Evolutionary conservation across 1,140 invertebrate species (phyloP), one percentile per base, ranked within the genome.

Genomic region (Caerostris darwini): DNA sequence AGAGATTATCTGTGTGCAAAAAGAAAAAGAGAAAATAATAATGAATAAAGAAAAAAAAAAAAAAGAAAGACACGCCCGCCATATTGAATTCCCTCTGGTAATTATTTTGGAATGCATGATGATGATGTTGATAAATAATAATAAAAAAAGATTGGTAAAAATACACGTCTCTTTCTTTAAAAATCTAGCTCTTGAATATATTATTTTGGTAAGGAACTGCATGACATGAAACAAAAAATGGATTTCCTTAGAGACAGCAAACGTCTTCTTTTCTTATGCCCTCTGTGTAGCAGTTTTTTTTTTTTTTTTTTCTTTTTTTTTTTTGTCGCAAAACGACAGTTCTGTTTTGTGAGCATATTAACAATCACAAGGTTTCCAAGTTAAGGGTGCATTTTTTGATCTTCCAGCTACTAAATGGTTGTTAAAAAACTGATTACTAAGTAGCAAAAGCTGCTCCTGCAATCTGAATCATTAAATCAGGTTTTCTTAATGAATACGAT

Each of bases 91-190:
- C 89, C 71, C 89, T 56, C 8, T 59, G 89, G 89, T 90, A 90
- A 90, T 90, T 90, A 90, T 90, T 90, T 90, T 54, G n/a, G 67
- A 90, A 81, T 81, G 64, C 67, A 81, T 90, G 14, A 17, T 19
- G 34, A 34, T 34, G 34, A 34, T 34, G 34, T 1, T 34, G 34
- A 34, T 34, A 77, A 77, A 77, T 77, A 77, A 77, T 77, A 90
- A 89, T 81, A 90, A 90, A 58, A 61, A 8, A 34, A 50, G 71
- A 34, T 34, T 34, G 34, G 34, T 34, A 10, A 53, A n/a, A 34
- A 34, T 50, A 77, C 19, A n/a, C 54, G 61, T 10, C 12, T 34
- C 71, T 77, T 77, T 77, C n/a, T n/a, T n/a, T n/a, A n/a, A 54
- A 89, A 53, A 89, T 89, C 64, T 59, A 53, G 69, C 71, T 77